Percentiles rank a stretch among this genome's conserved stretches.
Evolutionary conservation across 2,113 vertebrate genomes (phyloP).

Genomic region (Aphyosemion australe): DNA sequence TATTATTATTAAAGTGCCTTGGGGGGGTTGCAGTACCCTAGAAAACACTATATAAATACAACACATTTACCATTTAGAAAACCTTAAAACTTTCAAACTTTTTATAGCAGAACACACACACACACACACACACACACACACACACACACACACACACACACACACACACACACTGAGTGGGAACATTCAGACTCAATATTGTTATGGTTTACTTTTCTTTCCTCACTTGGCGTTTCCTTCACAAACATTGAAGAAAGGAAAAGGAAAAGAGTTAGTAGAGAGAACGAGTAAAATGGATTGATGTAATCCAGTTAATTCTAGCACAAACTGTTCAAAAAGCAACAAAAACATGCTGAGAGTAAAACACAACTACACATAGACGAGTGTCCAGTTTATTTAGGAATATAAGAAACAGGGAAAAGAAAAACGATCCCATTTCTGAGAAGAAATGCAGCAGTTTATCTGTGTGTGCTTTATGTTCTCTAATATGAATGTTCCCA

Average conservation of each 20-base stretch:
- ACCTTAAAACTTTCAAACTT: too few relatives aligned
- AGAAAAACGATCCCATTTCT: not conserved
- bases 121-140: too few relatives aligned
- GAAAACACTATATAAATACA: too few relatives aligned
- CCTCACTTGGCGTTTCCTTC: not conserved
- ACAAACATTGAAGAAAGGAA: not conserved
- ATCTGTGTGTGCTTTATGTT: conserved; percentile 9
- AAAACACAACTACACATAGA: not conserved
- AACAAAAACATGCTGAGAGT: conserved; percentile 37
- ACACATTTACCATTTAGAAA: too few relatives aligned
- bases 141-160: too few relatives aligned
- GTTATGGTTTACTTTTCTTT: not conserved
- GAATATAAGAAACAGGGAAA: not conserved
- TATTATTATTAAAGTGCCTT: too few relatives aligned
- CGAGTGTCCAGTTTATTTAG: not conserved
- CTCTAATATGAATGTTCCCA: conserved; percentile 39
- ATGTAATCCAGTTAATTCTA: conserved; percentile 56
- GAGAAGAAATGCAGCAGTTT: not conserved
- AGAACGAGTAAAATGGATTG: conserved; percentile 54
- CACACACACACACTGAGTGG: too few relatives aligned
- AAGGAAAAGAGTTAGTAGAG: conserved; percentile 17
- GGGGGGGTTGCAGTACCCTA: too few relatives aligned
- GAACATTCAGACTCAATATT: not conserved
- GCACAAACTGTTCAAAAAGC: conserved; percentile 53
- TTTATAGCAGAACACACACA: too few relatives aligned